Evolutionary conservation across 2,113 vertebrate genomes (phyloP).

Genomic region (Acrocephalus kingi): DNA sequence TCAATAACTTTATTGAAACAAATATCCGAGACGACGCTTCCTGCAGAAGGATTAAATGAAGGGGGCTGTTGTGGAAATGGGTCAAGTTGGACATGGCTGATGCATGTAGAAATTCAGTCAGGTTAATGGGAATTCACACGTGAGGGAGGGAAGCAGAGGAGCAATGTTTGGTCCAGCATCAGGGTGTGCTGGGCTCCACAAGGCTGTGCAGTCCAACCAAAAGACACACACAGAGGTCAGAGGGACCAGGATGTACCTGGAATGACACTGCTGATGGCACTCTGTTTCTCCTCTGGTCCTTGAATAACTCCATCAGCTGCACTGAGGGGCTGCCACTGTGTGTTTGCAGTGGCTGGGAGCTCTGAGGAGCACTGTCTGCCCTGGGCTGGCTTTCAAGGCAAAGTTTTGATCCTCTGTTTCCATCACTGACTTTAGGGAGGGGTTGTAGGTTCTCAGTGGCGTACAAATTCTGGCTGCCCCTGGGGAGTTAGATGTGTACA

Average conservation of each 20-base stretch:
- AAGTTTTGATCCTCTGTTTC: not conserved
- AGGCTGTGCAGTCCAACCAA: accelerated
- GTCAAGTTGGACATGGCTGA: not conserved
- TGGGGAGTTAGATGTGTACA: not conserved
- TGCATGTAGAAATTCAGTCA: not conserved
- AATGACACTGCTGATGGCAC: not conserved
- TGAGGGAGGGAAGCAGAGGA: not conserved
- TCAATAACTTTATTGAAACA: constrained; percentile 59
- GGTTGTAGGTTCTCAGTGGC: not conserved
- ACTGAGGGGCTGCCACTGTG: accelerated
- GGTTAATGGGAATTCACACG: not conserved
- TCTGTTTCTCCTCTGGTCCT: not conserved
- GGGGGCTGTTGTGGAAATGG: not conserved
- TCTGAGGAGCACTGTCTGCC: not conserved
- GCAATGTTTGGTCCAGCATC: not conserved
- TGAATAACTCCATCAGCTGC: too few species aligned
- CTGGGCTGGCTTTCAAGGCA: not conserved
- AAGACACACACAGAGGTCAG: not conserved
- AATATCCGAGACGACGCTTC: not conserved
- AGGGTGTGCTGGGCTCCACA: not conserved
- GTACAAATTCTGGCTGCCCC: not conserved
- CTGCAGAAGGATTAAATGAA: not conserved
- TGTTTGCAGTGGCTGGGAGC: not conserved
- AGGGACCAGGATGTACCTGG: not conserved
- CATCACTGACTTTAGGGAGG: not conserved